Percentiles rank a stretch among this genome's conserved stretches.
Conservation (phyloP, 2,113 vertebrate species). For the Epinephelus lanceolatus region DNA sequence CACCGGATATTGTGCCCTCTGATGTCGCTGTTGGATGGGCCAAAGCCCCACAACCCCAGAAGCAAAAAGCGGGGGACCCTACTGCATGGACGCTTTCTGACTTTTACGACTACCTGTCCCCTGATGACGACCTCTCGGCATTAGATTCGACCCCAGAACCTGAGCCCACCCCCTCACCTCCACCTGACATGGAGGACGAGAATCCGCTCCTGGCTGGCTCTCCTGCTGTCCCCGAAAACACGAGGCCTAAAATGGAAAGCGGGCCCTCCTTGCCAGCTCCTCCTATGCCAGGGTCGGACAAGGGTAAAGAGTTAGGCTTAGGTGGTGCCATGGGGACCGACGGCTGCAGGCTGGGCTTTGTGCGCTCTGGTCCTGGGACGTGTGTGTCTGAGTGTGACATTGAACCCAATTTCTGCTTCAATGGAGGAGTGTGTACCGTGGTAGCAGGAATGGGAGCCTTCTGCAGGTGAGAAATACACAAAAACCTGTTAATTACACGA, state of each 20-base stretch:
- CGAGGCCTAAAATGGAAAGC: constrained; percentile 32
- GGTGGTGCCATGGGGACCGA: constrained; percentile 66
- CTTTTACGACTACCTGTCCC: constrained; percentile 91
- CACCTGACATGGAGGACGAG: constrained; percentile 83
- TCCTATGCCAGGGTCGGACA: constrained; percentile 47
- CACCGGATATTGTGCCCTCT: constrained; percentile 65
- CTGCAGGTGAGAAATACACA: constrained; percentile 73
- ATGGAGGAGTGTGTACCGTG: constrained; percentile 79
- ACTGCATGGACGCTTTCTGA: constrained; percentile 89
- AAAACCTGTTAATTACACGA: background rate
- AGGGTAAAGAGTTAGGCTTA: constrained; percentile 41
- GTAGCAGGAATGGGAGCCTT: constrained; percentile 78
- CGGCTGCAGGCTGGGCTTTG: constrained; percentile 78
- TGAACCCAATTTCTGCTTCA: constrained; percentile 79
- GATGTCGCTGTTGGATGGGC: constrained; percentile 67
- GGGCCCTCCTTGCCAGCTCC: constrained; percentile 37
- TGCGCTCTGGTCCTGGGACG: constrained; percentile 71
- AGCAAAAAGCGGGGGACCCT: constrained; percentile 80
- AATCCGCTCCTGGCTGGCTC: constrained; percentile 75
- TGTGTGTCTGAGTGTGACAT: constrained; percentile 79
- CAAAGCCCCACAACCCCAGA: constrained; percentile 68
- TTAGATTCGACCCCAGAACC: constrained; percentile 90
- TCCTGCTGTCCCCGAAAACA: constrained; percentile 65
- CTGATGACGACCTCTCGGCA: constrained; percentile 90
- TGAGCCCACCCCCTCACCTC: constrained; percentile 83